Percentiles rank a stretch among this genome's conserved stretches.
These are phyloP conservation scores for Phymorhynchus buccinoides DNA, from an alignment of 1,140 invertebrate genomes.

Conservation along the genomic window DNA sequence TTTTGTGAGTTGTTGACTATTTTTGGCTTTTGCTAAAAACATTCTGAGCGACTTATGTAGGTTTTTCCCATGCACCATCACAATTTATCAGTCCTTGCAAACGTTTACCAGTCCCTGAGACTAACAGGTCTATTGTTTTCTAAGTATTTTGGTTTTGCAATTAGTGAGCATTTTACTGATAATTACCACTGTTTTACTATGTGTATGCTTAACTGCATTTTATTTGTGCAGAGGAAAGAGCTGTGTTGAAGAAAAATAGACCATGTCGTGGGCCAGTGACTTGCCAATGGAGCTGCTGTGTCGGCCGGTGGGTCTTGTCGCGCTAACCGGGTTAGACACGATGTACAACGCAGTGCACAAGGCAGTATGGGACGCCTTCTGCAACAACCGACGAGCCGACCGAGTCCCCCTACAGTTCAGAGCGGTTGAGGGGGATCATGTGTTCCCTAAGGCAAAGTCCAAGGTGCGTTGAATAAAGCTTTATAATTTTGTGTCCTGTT, in stretches of 20 bases:
- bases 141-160: background rate
- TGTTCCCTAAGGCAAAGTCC: slow-evolving; percentile 91
- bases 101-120: too few relatives aligned
- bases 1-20: too few relatives aligned
- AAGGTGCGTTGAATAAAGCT: slow-evolving; percentile 78
- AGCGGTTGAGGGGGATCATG: slow-evolving; percentile 81
- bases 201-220: background rate
- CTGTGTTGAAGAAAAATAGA: background rate
- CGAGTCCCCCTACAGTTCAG: slow-evolving; percentile 89
- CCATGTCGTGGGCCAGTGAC: slow-evolving; percentile 73
- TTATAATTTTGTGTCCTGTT: too few relatives aligned
- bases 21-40: too few relatives aligned
- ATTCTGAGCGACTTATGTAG: too few relatives aligned
- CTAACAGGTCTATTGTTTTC: too few relatives aligned
- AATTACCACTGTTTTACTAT: background rate
- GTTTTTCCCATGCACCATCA: too few relatives aligned
- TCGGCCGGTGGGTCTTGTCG: slow-evolving; percentile 87
- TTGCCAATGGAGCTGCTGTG: slow-evolving; percentile 79
- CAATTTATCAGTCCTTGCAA: too few relatives aligned
- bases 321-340: slow-evolving; percentile 88
- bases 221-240: background rate
- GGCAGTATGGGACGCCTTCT: slow-evolving; percentile 93
- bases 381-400: slow-evolving; percentile 84
- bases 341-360: slow-evolving; percentile 89
- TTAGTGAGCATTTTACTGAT: too few relatives aligned